A percentile compares a stretch with the other conserved stretches of the same genome.
Conservation (phyloP, 2,888 invertebrate species). For the Neuroscelio doddi region DNA sequence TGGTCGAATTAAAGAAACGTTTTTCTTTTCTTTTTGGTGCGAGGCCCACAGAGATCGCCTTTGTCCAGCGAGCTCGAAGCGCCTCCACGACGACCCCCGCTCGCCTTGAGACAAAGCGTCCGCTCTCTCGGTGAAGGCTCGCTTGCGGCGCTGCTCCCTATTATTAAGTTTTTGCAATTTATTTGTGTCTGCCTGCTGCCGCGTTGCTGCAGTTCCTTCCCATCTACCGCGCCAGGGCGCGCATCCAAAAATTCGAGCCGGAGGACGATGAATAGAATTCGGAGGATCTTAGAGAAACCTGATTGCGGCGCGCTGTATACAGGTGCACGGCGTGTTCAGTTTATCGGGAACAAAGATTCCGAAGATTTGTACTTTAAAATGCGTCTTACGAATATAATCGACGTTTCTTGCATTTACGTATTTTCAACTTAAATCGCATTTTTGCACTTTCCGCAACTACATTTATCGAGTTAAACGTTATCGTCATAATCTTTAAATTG, state of each 20-base stretch:
- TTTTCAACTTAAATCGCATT: too few species aligned
- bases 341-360: constrained; percentile 1
- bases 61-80: constrained; percentile 59
- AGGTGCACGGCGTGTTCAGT: too few species aligned
- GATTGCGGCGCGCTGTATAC: constrained; percentile 10
- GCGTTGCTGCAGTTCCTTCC: constrained; percentile 39
- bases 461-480: too few species aligned
- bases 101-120: constrained; percentile 69
- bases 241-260: constrained; percentile 37
- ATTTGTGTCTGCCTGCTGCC: constrained; percentile 68
- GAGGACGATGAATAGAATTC: constrained; percentile 8
- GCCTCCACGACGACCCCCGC: constrained; percentile 62
- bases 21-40: constrained; percentile 22
- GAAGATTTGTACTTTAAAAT: too few species aligned
- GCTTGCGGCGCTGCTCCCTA: constrained; percentile 62
- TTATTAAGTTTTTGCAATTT: constrained; percentile 72
- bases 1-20: constrained; percentile 47
- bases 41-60: constrained; percentile 45
- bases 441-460: too few species aligned
- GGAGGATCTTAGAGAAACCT: constrained; percentile 10
- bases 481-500: too few species aligned
- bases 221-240: constrained; percentile 40
- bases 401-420: too few species aligned
- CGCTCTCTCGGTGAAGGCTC: constrained; percentile 47
- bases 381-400: too few species aligned